phyloP scores from a whole-genome alignment of 53 echinoderm and acorn worm species.

The Stichopus horrens region DNA sequence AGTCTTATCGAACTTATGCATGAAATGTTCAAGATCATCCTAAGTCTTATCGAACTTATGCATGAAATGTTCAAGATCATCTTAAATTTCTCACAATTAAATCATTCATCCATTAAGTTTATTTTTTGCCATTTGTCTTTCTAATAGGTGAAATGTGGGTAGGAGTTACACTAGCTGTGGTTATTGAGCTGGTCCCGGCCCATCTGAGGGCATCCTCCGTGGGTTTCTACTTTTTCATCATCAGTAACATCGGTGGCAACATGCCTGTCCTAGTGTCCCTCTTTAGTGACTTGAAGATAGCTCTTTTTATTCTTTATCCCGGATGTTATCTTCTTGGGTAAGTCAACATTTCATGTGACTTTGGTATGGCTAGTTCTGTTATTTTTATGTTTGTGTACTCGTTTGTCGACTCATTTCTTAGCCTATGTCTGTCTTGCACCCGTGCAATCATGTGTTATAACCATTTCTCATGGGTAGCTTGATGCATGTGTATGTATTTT shows the following conservation, averaged over 20 bases:
- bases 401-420: no score
- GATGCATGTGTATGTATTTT: no score
- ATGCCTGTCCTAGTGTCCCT: conserved; percentile 70
- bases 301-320: conserved; percentile 70
- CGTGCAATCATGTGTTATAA: no score
- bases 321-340: conserved; percentile 71
- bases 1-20: no score
- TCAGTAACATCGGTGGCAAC: conserved; percentile 78
- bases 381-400: no score
- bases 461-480: no score
- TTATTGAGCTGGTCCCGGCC: conserved; percentile 73
- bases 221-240: conserved; percentile 81
- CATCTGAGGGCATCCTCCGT: conserved; percentile 61
- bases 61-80: no score
- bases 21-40: no score
- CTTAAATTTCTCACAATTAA: no score
- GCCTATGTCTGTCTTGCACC: no score
- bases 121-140: background rate
- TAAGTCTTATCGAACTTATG: no score
- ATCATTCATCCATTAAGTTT: background rate
- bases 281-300: conserved; percentile 37
- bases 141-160: conserved; percentile 84
- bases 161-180: conserved; percentile 72
- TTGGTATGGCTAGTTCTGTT: no score
- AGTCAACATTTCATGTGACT: conserved; percentile 34